Conservation (phyloP, 1,140 invertebrate genomes). For the Maconellicoccus hirsutus region DNA sequence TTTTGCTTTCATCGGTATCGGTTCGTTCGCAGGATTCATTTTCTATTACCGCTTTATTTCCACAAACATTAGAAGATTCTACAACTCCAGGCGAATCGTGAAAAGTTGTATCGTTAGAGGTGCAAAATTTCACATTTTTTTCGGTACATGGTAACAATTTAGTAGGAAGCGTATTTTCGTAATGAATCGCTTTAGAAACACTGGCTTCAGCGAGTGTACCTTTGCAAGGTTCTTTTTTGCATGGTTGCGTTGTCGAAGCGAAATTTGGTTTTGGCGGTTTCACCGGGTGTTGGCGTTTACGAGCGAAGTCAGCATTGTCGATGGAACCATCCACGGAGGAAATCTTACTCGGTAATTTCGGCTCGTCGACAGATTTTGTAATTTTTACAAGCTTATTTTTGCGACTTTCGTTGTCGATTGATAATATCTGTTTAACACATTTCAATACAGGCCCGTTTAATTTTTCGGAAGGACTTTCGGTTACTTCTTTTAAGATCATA, state of each 20-base stretch:
- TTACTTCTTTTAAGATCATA: slow-evolving; percentile 10
- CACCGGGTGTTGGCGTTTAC: slow-evolving; percentile 10
- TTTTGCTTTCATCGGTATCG: slow-evolving; percentile 12
- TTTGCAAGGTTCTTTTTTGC: background rate
- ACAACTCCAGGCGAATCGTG: background rate
- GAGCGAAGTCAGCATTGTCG: background rate
- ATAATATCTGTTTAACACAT: slow-evolving; percentile 61
- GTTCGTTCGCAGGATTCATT: slow-evolving; percentile 17
- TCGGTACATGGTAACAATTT: background rate
- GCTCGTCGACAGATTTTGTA: background rate
- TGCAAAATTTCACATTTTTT: background rate
- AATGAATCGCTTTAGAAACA: background rate
- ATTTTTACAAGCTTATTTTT: slow-evolving; percentile 24
- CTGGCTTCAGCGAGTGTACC: background rate
- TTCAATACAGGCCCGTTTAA: slow-evolving; percentile 58
- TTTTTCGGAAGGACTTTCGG: slow-evolving; percentile 6
- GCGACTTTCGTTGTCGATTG: slow-evolving; percentile 42
- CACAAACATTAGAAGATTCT: too few species aligned
- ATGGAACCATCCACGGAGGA: slow-evolving; percentile 5
- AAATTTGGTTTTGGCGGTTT: slow-evolving; percentile 15
- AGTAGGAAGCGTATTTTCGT: background rate
- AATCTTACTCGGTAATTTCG: background rate
- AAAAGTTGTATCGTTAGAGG: background rate
- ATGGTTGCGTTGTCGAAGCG: background rate
- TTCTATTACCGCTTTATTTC: slow-evolving; percentile 18